Evolutionary conservation across 2,113 vertebrate genomes (phyloP).

Genomic region (Elachura formosa): DNA sequence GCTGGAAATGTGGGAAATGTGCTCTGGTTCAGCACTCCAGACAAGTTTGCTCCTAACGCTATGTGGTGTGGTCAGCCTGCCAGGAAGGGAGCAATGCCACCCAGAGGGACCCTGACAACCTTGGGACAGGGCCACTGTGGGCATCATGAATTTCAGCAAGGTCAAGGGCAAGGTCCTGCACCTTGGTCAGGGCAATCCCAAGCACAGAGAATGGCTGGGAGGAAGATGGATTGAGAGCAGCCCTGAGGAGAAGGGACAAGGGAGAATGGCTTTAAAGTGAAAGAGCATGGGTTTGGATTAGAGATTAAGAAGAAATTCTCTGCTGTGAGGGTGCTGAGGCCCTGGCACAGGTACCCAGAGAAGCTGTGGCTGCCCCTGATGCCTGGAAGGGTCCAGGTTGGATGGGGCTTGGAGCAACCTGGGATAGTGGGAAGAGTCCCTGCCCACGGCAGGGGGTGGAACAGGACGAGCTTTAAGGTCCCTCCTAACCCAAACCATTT

Average conservation of each 20-base stretch:
- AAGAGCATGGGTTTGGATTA: background rate
- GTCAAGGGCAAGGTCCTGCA: background rate
- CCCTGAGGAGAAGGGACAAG: background rate
- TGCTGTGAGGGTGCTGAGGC: accelerated
- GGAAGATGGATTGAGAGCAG: background rate
- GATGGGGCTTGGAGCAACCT: accelerated
- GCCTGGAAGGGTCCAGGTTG: background rate
- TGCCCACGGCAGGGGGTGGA: background rate
- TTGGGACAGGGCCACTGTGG: accelerated
- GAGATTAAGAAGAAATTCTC: background rate
- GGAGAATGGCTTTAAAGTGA: background rate
- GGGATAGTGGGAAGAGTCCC: no score
- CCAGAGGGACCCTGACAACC: background rate
- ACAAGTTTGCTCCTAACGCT: background rate
- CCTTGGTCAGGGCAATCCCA: background rate
- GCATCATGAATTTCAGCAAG: background rate
- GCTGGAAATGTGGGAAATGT: background rate
- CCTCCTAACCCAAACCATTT: background rate
- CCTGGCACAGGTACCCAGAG: background rate
- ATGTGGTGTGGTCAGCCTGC: accelerated
- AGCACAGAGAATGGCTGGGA: background rate
- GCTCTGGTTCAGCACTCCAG: background rate
- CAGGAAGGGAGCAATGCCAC: background rate
- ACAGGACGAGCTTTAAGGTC: background rate
- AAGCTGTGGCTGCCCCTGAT: background rate